Evolutionary conservation across 2,113 vertebrate species (phyloP), one percentile per base, ranked within the genome.

Genomic region (Amphilophus citrinellus): DNA sequence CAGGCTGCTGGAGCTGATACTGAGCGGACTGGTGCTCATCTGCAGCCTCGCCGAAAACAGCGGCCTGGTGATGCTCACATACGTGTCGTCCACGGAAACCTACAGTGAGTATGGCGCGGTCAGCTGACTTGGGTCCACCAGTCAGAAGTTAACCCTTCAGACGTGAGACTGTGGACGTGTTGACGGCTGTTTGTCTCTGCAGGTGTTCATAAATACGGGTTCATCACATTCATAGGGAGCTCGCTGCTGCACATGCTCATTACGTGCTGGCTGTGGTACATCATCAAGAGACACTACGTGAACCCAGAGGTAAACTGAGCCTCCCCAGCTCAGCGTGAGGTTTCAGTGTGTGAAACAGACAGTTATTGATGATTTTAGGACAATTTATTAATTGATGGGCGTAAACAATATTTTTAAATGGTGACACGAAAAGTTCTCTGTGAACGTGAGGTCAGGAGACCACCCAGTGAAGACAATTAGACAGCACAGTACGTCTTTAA

Each of bases 11-110:
- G 97, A 97, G 91, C 95, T 85, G 63, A 88, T 91, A 13, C 92
- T 98, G 7, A 97, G 96, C 80, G 81, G 80, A 17, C 6, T 93
- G 89, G 97, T 94, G 32, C 96, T 98, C 9, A 6, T 93, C 61
- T 95, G 96, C 93, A 97, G 95, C 82, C 80, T 98, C 4, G 78
- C 94, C 0, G 98, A 99, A 87, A 98, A 97, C 93, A 73, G 95
- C 0, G 97, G 97, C 1, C 97, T 99, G 15, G 95, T 99, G 30
- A 88, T 98, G 24, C 97, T 99, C 76, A 99, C 98, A 0, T 99
- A 98, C 2, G 97, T 99, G 89, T 96, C 97, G 20, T 99, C 98
- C 20, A 97, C 96, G 0, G 98, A 99, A 32, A 96, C 96, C 66
- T 97, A 98, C 87, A 94, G 98, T 99, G 92, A 95, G 98, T 88